A percentile compares a stretch with the other conserved stretches of the same genome.
phyloP scores from a whole-genome alignment of 2,113 vertebrate genomes.

The Xenopus borealis region DNA sequence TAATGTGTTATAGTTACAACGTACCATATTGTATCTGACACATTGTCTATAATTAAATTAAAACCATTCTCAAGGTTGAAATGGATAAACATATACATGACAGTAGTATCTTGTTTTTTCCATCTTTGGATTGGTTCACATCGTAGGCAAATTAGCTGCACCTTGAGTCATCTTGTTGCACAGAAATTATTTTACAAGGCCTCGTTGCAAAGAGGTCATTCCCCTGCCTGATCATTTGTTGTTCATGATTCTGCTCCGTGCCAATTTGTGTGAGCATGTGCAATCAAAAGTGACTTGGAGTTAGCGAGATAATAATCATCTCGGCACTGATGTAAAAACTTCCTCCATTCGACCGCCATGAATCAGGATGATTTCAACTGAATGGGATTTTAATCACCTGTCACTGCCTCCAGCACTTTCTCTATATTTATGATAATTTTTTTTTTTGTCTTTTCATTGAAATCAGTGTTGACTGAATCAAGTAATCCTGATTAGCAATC shows the following conservation, averaged over 20 bases:
- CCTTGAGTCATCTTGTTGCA: conserved; percentile 55
- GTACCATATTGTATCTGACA: too few species aligned
- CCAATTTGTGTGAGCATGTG: conserved; percentile 73
- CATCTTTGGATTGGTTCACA: conserved; percentile 43
- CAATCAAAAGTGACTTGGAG: conserved; percentile 72
- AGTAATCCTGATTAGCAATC: conserved; percentile 98
- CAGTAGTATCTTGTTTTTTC: too few species aligned
- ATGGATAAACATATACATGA: too few species aligned
- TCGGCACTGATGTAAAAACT: conserved; percentile 60
- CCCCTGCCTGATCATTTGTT: conserved; percentile 64
- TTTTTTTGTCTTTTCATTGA: conserved; percentile 90
- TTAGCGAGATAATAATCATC: conserved; percentile 70
- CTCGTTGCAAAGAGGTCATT: conserved; percentile 70
- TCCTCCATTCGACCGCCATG: conserved; percentile 62
- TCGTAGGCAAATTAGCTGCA: conserved; percentile 63
- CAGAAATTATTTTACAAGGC: conserved; percentile 63
- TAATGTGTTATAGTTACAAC: too few species aligned
- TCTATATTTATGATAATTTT: conserved; percentile 94
- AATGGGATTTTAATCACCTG: conserved; percentile 94
- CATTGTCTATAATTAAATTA: too few species aligned
- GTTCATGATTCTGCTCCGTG: conserved; percentile 69
- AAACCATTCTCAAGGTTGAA: too few species aligned
- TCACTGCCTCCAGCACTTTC: conserved; percentile 74
- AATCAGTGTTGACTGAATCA: conserved; percentile 97
- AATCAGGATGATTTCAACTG: conserved; percentile 75